These are phyloP conservation scores for Hypomesus transpacificus DNA, from an alignment of 2,113 vertebrate species.

Conservation along the genomic window DNA sequence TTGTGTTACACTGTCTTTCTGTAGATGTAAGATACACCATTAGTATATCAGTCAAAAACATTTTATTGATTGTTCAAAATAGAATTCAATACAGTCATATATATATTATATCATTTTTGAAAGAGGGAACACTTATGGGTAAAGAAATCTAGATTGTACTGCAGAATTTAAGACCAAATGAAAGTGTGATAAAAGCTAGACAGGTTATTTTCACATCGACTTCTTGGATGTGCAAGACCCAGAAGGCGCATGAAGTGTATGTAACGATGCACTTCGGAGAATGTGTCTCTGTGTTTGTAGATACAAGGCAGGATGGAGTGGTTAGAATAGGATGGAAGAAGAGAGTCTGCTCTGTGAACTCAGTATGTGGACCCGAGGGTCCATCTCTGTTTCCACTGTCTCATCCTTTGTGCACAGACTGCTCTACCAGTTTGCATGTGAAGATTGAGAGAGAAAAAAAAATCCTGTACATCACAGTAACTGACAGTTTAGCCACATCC, in stretches of 20 bases:
- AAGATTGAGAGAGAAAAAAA: no score
- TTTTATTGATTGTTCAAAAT: constrained; percentile 59
- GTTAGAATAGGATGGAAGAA: no score
- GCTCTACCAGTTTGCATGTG: no score
- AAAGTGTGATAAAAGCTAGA: constrained; percentile 39
- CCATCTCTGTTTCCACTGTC: no score
- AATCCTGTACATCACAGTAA: no score
- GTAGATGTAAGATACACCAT: background rate
- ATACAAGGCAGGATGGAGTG: constrained; percentile 15
- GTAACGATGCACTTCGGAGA: constrained; percentile 28
- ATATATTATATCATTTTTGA: constrained; percentile 39
- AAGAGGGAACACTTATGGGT: constrained; percentile 35
- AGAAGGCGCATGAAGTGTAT: constrained; percentile 26
- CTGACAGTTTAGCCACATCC: constrained; percentile 34
- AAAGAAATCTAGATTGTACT: constrained; percentile 22
- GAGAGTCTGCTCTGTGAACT: no score
- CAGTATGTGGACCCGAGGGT: no score
- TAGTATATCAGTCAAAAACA: constrained; percentile 24
- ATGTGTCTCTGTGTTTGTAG: constrained; percentile 24
- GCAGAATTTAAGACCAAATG: constrained; percentile 26
- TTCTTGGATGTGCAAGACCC: constrained; percentile 45
- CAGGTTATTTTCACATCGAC: constrained; percentile 53
- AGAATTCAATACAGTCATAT: constrained; percentile 59
- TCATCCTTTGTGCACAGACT: no score
- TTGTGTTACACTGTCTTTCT: no score